A percentile compares a stretch with the other conserved stretches of the same genome.
phyloP scores from a whole-genome alignment of 37 sponge, comb jelly and placozoan genomes.

The Mnemiopsis leidyi region DNA sequence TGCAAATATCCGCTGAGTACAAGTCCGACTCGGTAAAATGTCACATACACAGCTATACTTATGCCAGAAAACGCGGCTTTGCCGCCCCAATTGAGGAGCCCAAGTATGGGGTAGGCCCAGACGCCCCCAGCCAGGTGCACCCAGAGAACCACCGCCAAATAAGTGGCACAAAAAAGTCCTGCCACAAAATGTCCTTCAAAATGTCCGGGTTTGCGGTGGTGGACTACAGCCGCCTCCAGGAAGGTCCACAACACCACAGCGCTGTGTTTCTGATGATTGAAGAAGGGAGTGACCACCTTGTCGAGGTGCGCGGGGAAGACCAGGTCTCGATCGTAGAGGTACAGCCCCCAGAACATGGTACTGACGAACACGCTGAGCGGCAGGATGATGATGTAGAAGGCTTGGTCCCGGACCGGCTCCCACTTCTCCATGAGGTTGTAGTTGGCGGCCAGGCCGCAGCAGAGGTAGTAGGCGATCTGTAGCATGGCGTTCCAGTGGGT shows the following conservation, averaged over 20 bases:
- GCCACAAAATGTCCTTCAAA: background rate
- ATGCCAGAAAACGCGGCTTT: background rate
- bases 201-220: background rate
- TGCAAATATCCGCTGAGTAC: background rate
- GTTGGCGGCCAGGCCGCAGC: background rate
- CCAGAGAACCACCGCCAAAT: background rate
- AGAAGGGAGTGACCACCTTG: constrained; percentile 47
- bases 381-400: background rate
- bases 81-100: background rate
- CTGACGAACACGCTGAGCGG: constrained; percentile 14
- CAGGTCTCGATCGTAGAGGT: constrained; percentile 14
- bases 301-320: constrained; percentile 33
- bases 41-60: background rate
- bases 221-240: background rate
- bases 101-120: constrained; percentile 36
- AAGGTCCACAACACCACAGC: background rate
- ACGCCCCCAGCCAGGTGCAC: background rate
- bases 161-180: background rate
- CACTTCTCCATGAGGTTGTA: background rate
- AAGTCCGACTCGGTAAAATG: background rate
- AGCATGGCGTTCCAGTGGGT: constrained; percentile 56
- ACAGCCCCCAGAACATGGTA: constrained; percentile 40
- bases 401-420: background rate
- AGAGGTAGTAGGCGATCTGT: background rate
- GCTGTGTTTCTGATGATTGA: constrained; percentile 56